Evolutionary conservation across 2,113 vertebrate species (phyloP), one percentile per base, ranked within the genome.

Genomic region (Redunca redunca): DNA sequence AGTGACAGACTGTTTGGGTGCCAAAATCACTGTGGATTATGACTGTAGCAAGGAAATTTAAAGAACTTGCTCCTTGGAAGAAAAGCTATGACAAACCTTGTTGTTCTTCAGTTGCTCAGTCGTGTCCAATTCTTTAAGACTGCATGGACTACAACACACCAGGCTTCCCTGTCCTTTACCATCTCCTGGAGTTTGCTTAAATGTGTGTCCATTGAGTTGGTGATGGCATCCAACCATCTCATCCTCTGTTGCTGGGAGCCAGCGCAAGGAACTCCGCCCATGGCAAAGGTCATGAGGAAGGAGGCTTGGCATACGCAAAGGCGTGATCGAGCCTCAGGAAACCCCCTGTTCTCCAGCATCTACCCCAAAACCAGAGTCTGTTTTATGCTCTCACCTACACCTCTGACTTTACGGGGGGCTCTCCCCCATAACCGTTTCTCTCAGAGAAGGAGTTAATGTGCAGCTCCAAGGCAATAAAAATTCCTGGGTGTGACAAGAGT

Each of bases 91-190:
- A 71, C 33, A 71, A 36, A 36, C n/a, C 30, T 33, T 64, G 30
- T 6, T 60, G 26, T 64, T 33, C 30, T 17, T 33, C 64, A 36
- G 64, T 36, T 36, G n/a, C 17, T 71, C 64, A 21, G 8, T 36
- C 2, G 0, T 71, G 64, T 71, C 64, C 0, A 0, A 36, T 8
- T 71, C 64, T 67, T 67, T 36, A 19, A 21, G n/a, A 71, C n/a
- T 21, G 17, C 9, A 5, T 36, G n/a, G n/a, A 11, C 64, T 71
- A 71, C 4, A 71, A 11, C n/a, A 36, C n/a, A 11, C 9, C 33
- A 36, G 64, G n/a, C 64, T 71, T 71, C n/a, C 64, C n/a, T 71
- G 64, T 71, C 17, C n/a, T 71, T 71, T n/a, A 21, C 17, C 17
- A 36, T 36, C n/a, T 36, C 64, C 33, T 1, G 0, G 17, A 36